Conservation (phyloP, 2,888 invertebrate species). For the Gymnoscelis rufifasciata region DNA sequence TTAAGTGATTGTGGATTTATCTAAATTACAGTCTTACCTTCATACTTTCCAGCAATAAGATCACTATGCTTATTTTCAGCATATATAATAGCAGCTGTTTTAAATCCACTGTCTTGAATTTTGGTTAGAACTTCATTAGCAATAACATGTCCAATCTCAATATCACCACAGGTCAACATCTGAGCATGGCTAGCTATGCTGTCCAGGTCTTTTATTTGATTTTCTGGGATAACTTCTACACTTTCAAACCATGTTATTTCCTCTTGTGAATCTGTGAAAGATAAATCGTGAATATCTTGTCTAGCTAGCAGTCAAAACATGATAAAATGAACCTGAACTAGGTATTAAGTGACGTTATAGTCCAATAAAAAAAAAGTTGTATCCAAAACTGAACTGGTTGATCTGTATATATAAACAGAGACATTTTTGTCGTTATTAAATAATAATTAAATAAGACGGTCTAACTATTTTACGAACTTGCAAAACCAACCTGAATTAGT, state of each 20-base stretch:
- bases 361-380: no score
- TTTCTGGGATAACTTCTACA: slow-evolving; percentile 49
- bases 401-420: no score
- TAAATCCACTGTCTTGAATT: slow-evolving; percentile 45
- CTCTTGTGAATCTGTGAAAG: slow-evolving; percentile 20
- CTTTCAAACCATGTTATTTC: slow-evolving; percentile 51
- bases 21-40: no score
- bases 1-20: no score
- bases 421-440: no score
- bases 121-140: slow-evolving; percentile 54
- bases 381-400: no score
- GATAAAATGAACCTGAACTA: background rate
- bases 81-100: slow-evolving; percentile 60
- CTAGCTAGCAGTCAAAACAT: no score
- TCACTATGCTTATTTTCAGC: slow-evolving; percentile 85
- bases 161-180: slow-evolving; percentile 62
- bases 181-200: slow-evolving; percentile 52
- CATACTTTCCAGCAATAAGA: slow-evolving; percentile 86
- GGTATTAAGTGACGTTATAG: no score
- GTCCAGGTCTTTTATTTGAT: slow-evolving; percentile 49
- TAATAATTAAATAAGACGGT: slow-evolving; percentile 1
- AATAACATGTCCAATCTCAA: slow-evolving; percentile 70
- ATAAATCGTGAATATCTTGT: no score
- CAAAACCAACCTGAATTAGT: slow-evolving; percentile 29
- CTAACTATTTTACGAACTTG: no score